Base-by-base conservation (phyloP, 2,797 vertebrate genomes). In the Triplophysa bombifrons region DNA sequence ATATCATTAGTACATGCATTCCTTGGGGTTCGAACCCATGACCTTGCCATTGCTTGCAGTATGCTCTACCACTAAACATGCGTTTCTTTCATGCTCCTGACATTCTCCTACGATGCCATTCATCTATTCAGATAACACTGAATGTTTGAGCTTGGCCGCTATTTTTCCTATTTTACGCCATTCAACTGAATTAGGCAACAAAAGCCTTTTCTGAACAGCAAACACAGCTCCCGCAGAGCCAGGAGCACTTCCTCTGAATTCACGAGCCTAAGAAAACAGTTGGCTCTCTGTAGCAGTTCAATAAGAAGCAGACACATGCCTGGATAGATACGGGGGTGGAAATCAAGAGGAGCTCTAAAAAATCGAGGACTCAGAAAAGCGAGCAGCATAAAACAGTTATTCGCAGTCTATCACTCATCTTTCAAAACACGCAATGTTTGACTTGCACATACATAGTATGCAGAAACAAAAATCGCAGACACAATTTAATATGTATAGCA, bases 241-340 rank as follows among this genome's bases (percentile, higher is more conserved):
- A 58, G 41, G 66, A 72, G 70, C 61, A 34, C 72, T 78, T 76
- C 41, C 53, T 83, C 72, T 64, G 75, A 81, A 74, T 83, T 79
- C 74, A 76, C 78, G 78, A 73, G 74, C 78, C 70, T 64, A 38
- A 81, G 67, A 83, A 83, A 81, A 83, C 81, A 81, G 75, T 81
- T 81, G 79, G 75, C 84, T 70, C 61, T 74, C 68, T 76, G 67
- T 72, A 78, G 73, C 67, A 79, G 84, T 85, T 83, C 82, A 85
- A 80, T 83, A 74, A 82, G 72, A 81, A 66, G 34, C 72, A 67
- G 78, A 79, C 64, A 51, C 64, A 46, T 53, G 65, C 72, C 66
- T 56, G 66, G 58, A 80, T 74, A 69, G 70, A 34, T 38, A 69
- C 13, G 77, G 58, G 61, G 70, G 68, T 44, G 56, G 69, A 79